Percentiles rank a stretch among this genome's conserved stretches.
These are phyloP conservation scores for Prosapia bicincta DNA, from an alignment of 2,888 invertebrate species.

Conservation along the genomic window DNA sequence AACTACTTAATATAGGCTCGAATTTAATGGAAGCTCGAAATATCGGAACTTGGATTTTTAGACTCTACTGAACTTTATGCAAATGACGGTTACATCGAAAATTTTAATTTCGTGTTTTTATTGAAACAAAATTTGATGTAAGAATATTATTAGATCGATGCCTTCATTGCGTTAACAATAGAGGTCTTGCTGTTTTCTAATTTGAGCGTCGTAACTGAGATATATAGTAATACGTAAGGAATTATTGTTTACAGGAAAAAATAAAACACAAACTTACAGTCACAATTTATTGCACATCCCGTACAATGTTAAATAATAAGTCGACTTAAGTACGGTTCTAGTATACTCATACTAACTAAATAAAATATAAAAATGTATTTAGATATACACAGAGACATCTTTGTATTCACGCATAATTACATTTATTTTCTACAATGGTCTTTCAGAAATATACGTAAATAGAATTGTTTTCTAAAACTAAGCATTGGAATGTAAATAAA, in stretches of 20 bases:
- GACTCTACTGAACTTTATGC: too few species aligned
- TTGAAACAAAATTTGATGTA: too few species aligned
- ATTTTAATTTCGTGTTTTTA: too few species aligned
- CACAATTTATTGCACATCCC: slow-evolving; percentile 26
- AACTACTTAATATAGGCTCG: too few species aligned
- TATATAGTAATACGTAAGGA: too few species aligned
- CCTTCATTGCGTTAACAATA: too few species aligned
- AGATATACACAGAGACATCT: background rate
- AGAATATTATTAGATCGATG: too few species aligned
- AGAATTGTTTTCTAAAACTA: background rate
- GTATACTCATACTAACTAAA: background rate
- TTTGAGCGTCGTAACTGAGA: too few species aligned
- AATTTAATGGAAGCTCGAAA: too few species aligned
- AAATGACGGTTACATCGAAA: too few species aligned
- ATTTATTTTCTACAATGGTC: background rate
- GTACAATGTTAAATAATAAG: background rate
- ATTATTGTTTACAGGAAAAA: background rate
- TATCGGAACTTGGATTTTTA: too few species aligned
- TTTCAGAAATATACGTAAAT: background rate
- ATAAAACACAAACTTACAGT: slow-evolving; percentile 11
- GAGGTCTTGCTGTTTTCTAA: too few species aligned
- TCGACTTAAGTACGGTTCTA: background rate
- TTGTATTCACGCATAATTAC: background rate
- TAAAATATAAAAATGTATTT: background rate
- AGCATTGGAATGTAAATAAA: background rate